These are phyloP conservation scores for Pseudeuparius sepicola DNA, from an alignment of 2,888 invertebrate genomes.

Conservation along the genomic window DNA sequence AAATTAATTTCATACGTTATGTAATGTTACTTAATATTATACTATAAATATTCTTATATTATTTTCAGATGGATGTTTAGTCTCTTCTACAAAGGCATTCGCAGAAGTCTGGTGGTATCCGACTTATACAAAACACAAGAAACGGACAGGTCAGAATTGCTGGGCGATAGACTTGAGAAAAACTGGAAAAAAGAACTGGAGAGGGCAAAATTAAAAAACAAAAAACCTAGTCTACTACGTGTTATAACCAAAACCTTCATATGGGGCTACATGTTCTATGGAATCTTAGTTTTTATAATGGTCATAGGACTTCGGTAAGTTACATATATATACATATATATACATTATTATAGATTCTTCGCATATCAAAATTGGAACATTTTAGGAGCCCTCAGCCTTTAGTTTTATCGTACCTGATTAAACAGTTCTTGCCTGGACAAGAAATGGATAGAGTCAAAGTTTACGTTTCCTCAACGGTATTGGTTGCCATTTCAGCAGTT, in stretches of 20 bases:
- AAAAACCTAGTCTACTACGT: conserved; percentile 23
- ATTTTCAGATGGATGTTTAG: conserved; percentile 34
- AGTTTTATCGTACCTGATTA: conserved; percentile 19
- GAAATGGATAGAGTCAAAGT: conserved; percentile 37
- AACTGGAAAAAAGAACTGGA: conserved; percentile 35
- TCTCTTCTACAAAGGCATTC: conserved; percentile 44
- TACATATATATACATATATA: not conserved
- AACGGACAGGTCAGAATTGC: conserved; percentile 49
- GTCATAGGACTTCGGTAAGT: conserved; percentile 23
- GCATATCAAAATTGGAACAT: conserved; percentile 13
- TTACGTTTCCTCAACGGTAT: conserved; percentile 45
- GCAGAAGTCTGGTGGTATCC: conserved; percentile 49
- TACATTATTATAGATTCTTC: not conserved
- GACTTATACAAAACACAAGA: conserved; percentile 54
- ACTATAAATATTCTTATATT: no score
- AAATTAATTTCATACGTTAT: no score
- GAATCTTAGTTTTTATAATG: conserved; percentile 22
- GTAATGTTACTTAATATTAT: no score
- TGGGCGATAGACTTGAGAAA: conserved; percentile 53
- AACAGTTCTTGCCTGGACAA: conserved; percentile 16
- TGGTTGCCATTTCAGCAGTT: conserved; percentile 42
- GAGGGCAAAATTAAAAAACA: conserved; percentile 17
- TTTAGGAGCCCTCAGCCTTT: conserved; percentile 41
- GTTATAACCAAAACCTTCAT: conserved; percentile 23
- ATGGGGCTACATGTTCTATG: conserved; percentile 22